Base-by-base conservation (phyloP, 2,113 vertebrate genomes). In the Ictidomys tridecemlineatus region DNA sequence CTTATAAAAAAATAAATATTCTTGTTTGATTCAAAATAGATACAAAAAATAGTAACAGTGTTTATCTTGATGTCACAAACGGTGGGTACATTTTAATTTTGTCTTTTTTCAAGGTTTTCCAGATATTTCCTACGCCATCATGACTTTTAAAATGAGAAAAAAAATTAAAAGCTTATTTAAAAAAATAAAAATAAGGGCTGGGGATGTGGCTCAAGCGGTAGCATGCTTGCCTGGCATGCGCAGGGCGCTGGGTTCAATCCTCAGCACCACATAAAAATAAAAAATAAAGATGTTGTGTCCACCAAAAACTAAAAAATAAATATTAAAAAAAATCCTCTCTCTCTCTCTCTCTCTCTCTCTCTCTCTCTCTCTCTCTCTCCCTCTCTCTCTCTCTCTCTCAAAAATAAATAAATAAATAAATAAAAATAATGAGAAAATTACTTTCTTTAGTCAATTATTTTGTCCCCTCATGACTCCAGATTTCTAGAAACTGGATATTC, bases 1-100 rank as follows among this genome's bases (percentile, higher is more conserved):
- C 63, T 84, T 76, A 80, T 9, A 1, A 5, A 96, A 22, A 84
- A 85, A 88, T 32, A 85, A 88, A 83, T 42, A 91, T 56, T 85
- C 89, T 37, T 34, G 34, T 79, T 65, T 94, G 56, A 76, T 72
- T 94, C 88, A 16, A 91, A 85, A 87, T 73, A 87, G 78, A 37
- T 85, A 69, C 28, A 58, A 85, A 92, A 77, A 79, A 18, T 5
- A 4, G 42, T 63, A 85, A 61, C 61, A 28, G 22, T 53, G n/a
- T 48, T 90, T 74, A 53, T 67, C 22, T 84, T 42, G 10, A 67
- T 70, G 8, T 51, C 53, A 37, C 78, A 48, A 34, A 65, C 79
- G 37, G 5, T 26, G 3, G n/a, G 4, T 24, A 0, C 2, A 56
- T 63, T 78, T 72, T 17, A 37, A 26, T 42, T 90, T n/a, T 37